Evolutionary conservation across 2,888 invertebrate species (phyloP).

Genomic region (Caenorhabditis sulstoni): DNA sequence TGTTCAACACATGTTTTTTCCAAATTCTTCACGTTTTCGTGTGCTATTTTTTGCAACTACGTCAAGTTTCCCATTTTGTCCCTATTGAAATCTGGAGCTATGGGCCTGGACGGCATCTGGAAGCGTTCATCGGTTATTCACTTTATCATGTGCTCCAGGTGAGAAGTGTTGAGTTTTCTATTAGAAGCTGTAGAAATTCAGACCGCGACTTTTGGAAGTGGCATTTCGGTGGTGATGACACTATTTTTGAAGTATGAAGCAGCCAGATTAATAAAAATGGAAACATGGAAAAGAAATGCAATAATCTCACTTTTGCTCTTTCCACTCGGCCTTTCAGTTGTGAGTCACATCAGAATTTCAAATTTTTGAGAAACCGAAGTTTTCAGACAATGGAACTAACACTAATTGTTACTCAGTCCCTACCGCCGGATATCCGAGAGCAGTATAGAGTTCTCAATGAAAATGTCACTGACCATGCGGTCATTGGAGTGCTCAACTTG

Average conservation of each 20-base stretch:
- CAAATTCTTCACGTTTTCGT: constrained; percentile 24
- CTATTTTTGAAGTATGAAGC: constrained; percentile 38
- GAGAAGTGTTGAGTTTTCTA: not conserved
- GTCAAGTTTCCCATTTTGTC: constrained; percentile 16
- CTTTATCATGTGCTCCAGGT: constrained; percentile 40
- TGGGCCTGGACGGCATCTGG: constrained; percentile 17
- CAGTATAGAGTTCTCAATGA: constrained; percentile 11
- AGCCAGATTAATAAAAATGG: not conserved
- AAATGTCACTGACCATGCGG: constrained; percentile 10
- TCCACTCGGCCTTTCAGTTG: constrained; percentile 15
- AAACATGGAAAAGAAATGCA: not conserved
- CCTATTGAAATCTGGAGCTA: constrained; percentile 47
- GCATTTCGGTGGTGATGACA: constrained; percentile 26
- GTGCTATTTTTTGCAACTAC: constrained; percentile 26
- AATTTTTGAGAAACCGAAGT: not conserved
- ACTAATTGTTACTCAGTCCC: constrained; percentile 7
- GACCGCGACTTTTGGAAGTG: constrained; percentile 28
- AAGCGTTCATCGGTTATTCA: constrained; percentile 21
- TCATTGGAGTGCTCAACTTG: constrained; percentile 19
- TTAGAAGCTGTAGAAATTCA: not conserved
- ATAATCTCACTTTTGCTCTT: constrained; percentile 2
- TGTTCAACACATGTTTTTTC: constrained; percentile 25
- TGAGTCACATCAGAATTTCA: not conserved
- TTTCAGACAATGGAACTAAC: constrained; percentile 30
- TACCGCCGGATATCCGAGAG: constrained; percentile 17